Evolutionary conservation across 2,113 vertebrate genomes (phyloP).

Genomic region (Bufo bufo): DNA sequence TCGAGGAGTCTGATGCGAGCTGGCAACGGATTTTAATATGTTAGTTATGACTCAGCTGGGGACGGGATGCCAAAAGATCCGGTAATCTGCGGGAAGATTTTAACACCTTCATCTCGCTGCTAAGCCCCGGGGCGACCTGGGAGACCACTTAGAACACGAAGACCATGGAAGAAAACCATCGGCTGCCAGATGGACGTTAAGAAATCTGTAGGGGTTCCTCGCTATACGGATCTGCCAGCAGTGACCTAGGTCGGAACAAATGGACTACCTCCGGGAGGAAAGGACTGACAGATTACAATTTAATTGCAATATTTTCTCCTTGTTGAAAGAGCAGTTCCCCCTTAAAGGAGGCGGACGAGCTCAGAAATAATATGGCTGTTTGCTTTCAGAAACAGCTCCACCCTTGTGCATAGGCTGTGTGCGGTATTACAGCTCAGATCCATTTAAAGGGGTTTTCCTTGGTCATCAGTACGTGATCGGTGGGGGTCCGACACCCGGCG

Average conservation of each 20-base stretch:
- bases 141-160: background rate
- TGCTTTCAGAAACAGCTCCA: background rate
- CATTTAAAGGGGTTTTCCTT: too few species aligned
- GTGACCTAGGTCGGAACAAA: slow-evolving; percentile 1
- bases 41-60: slow-evolving; percentile 52
- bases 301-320: background rate
- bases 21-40: slow-evolving; percentile 54
- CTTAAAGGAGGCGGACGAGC: background rate
- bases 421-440: background rate
- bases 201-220: slow-evolving; percentile 4
- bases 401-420: background rate
- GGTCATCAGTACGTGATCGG: too few species aligned
- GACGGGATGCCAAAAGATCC: slow-evolving; percentile 46
- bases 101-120: slow-evolving; percentile 42
- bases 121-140: background rate
- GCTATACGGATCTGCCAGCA: background rate
- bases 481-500: too few species aligned
- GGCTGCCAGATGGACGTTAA: slow-evolving; percentile 17
- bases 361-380: background rate
- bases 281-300: background rate
- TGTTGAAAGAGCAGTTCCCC: background rate
- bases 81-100: slow-evolving; percentile 38
- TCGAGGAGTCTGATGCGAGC: slow-evolving; percentile 18
- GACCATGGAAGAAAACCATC: background rate
- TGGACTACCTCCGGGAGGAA: background rate